These are phyloP conservation scores for Oryzias curvinotus DNA, from an alignment of 2,113 vertebrate species.

Conservation along the genomic window DNA sequence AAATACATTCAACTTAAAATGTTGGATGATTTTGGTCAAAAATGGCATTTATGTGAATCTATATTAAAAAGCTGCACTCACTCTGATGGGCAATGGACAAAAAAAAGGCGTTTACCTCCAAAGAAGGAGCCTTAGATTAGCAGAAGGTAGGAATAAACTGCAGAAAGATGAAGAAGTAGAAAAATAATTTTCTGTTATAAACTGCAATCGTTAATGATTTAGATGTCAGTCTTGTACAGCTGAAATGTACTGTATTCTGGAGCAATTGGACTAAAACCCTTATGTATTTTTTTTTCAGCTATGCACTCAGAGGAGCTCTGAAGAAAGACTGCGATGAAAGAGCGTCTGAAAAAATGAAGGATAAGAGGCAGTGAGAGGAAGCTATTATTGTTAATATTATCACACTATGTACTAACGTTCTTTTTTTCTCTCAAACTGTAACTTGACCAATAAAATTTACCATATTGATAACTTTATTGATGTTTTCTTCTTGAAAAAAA, in stretches of 20 bases:
- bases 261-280: conserved; percentile 4
- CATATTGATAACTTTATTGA: background rate
- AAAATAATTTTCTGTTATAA: background rate
- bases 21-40: no score
- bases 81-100: no score
- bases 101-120: no score
- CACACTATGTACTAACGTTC: conserved; percentile 1
- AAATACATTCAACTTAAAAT: no score
- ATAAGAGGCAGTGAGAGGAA: background rate
- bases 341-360: background rate
- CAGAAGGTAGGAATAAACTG: no score
- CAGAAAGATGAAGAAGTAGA: no score
- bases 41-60: no score
- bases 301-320: conserved; percentile 66
- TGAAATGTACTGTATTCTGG: background rate
- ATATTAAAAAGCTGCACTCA: no score
- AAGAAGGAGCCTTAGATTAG: no score
- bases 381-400: conserved; percentile 11
- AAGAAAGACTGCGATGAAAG: conserved; percentile 5
- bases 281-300: conserved; percentile 35
- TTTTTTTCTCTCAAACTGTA: conserved; percentile 8
- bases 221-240: background rate
- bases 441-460: conserved; percentile 32
- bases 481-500: background rate
- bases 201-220: background rate